Evolutionary conservation across 2,797 vertebrate species (phyloP).

Genomic region (Fundulus diaphanus): DNA sequence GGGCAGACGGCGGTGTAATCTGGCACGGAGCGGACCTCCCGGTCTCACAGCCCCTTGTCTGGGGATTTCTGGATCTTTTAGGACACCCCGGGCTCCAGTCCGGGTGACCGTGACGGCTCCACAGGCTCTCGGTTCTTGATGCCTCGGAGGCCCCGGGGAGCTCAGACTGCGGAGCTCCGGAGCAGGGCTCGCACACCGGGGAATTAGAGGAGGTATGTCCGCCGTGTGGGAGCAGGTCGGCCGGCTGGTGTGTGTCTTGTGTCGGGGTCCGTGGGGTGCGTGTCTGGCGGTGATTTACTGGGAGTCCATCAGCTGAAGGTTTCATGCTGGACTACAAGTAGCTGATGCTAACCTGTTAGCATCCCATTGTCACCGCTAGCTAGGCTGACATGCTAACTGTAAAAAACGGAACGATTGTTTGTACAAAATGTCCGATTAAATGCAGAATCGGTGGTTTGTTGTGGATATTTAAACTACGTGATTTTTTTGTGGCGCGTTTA

Average conservation of each 20-base stretch:
- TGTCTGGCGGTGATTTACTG: not conserved
- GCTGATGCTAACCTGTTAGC: constrained; percentile 54
- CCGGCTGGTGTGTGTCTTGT: too few relatives aligned
- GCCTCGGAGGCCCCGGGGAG: constrained; percentile 62
- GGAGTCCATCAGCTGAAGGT: not conserved
- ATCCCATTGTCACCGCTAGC: constrained; percentile 71
- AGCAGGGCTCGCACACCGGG: constrained; percentile 59
- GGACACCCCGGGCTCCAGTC: not conserved
- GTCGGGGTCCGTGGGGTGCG: too few relatives aligned
- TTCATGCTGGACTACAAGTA: constrained; percentile 28
- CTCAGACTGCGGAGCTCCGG: constrained; percentile 53
- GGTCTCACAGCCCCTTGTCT: constrained; percentile 5
- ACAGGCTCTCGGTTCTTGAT: constrained; percentile 42
- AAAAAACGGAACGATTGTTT: not conserved
- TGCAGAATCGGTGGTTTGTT: accelerated
- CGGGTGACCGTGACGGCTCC: not conserved
- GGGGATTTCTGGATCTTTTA: constrained; percentile 4
- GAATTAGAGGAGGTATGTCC: constrained; percentile 64
- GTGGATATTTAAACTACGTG: accelerated
- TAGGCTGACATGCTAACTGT: constrained; percentile 40
- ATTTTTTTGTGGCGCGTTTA: not conserved
- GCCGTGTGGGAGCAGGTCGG: not conserved
- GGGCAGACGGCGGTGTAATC: constrained; percentile 21
- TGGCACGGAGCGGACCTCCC: constrained; percentile 2
- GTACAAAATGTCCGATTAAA: accelerated